Conservation (phyloP, 2,797 vertebrate genomes). For the Girardinus metallicus region DNA sequence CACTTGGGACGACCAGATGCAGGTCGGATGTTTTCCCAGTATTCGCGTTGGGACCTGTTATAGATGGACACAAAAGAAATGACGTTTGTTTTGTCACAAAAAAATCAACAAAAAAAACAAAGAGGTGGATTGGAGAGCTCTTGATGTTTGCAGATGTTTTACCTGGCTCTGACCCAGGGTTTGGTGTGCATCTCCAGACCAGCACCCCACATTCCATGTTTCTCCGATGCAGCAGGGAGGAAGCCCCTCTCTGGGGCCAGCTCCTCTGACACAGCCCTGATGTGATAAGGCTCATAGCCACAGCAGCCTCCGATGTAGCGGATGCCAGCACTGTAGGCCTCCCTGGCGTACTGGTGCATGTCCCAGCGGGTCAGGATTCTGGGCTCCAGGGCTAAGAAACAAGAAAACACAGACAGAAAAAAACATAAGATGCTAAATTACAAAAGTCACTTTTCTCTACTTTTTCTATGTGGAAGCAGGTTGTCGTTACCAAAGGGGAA, state of each 20-base stretch:
- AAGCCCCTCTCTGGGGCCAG: conserved; percentile 85
- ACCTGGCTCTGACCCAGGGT: conserved; percentile 93
- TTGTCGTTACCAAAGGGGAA: conserved; percentile 86
- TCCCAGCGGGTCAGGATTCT: conserved; percentile 92
- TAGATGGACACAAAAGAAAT: background rate
- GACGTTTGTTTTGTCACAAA: background rate
- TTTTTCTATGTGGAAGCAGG: background rate
- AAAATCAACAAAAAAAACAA: background rate
- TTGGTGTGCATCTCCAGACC: conserved; percentile 92
- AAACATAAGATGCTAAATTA: background rate
- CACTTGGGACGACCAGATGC: conserved; percentile 87
- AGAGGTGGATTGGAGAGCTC: background rate
- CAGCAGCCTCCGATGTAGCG: conserved; percentile 92
- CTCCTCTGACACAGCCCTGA: conserved; percentile 91
- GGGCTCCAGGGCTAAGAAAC: conserved; percentile 85
- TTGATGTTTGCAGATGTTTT: background rate
- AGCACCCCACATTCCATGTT: conserved; percentile 90
- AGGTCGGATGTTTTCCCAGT: conserved; percentile 88
- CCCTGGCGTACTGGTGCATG: conserved; percentile 90
- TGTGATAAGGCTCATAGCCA: conserved; percentile 92
- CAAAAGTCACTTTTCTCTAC: accelerated
- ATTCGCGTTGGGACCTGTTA: conserved; percentile 85
- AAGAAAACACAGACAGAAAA: conserved; percentile 10
- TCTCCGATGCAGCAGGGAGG: conserved; percentile 86
- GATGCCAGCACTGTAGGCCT: conserved; percentile 89